Evolutionary conservation across 2,797 vertebrate genomes (phyloP).

Genomic region (Pipistrellus kuhlii): DNA sequence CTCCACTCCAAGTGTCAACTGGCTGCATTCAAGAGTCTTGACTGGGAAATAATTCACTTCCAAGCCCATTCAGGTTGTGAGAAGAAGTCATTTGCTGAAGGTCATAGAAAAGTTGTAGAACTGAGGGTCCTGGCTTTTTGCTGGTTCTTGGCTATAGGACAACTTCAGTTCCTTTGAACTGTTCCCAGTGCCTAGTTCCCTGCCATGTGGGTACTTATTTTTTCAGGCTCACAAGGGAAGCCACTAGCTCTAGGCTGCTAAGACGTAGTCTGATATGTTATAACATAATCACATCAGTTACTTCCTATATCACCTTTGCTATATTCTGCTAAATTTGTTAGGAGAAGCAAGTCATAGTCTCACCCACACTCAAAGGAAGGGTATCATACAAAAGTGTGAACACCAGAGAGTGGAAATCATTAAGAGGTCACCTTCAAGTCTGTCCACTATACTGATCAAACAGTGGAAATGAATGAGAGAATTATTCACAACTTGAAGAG

Average conservation of each 20-base stretch:
- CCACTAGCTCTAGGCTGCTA: neutral
- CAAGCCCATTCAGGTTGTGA: neutral
- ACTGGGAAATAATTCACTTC: neutral
- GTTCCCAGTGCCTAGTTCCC: neutral
- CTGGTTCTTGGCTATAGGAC: neutral
- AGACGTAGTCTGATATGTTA: neutral
- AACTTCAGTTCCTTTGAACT: neutral
- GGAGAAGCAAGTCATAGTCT: neutral
- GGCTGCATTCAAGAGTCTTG: neutral
- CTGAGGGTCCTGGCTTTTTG: neutral
- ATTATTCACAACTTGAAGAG: conserved; percentile 10
- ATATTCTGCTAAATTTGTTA: neutral
- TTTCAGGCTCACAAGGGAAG: neutral
- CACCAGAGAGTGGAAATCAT: neutral
- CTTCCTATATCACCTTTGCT: neutral
- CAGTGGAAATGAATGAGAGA: neutral
- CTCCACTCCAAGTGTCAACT: neutral
- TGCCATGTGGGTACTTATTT: neutral
- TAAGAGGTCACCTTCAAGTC: neutral
- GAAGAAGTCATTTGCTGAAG: neutral
- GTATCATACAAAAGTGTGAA: neutral
- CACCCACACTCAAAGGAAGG: neutral
- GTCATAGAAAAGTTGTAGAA: neutral
- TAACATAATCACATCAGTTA: neutral
- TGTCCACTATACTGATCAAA: neutral